phyloP scores from a whole-genome alignment of 1,140 invertebrate genomes.

The Hormaphis cornu region DNA sequence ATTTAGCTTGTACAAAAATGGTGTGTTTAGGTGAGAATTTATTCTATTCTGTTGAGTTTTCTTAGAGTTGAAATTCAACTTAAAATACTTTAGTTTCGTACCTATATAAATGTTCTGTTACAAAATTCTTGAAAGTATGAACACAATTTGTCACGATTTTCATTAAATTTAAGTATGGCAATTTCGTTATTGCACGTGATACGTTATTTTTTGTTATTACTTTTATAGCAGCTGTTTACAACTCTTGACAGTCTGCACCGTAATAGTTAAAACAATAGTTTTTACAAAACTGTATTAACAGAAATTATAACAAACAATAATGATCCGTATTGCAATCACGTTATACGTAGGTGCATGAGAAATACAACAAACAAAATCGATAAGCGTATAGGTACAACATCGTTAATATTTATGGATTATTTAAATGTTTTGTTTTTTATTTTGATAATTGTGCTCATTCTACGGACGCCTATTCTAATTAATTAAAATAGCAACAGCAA shows the following conservation, averaged over 20 bases:
- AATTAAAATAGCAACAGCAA: too few relatives aligned
- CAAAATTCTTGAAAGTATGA: not conserved
- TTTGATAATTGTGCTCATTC: too few relatives aligned
- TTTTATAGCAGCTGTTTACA: too few relatives aligned
- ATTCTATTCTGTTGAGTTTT: too few relatives aligned
- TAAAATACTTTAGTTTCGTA: not conserved
- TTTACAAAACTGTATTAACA: not conserved
- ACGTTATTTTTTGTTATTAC: too few relatives aligned
- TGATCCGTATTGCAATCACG: too few relatives aligned
- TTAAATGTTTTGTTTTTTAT: too few relatives aligned
- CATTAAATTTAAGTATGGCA: not conserved
- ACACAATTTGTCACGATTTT: not conserved
- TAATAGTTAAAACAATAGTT: not conserved
- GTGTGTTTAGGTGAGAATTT: too few relatives aligned
- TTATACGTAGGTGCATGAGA: not conserved
- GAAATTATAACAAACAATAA: too few relatives aligned
- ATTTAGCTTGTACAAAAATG: too few relatives aligned
- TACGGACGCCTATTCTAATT: too few relatives aligned
- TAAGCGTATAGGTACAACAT: not conserved
- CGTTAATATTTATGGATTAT: too few relatives aligned
- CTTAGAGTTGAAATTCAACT: not conserved
- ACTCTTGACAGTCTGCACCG: not conserved
- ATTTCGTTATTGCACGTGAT: slow-evolving; percentile 4
- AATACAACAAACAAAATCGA: not conserved
- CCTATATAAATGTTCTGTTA: not conserved